A percentile compares a stretch with the other conserved stretches of the same genome.
phyloP scores from a whole-genome alignment of 2,888 invertebrate genomes.

The Campaea margaritaria region DNA sequence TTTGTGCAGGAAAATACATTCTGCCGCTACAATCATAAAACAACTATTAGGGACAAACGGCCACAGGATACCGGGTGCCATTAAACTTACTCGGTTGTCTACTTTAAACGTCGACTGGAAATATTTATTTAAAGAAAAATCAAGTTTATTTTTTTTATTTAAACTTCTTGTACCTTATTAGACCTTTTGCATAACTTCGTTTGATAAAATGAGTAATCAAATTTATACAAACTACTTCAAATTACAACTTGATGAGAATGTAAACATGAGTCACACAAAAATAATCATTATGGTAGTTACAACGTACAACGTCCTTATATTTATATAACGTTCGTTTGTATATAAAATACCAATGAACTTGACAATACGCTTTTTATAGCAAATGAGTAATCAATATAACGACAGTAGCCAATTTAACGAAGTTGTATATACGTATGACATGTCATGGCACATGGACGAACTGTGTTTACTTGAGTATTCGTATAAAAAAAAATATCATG shows the following conservation, averaged over 20 bases:
- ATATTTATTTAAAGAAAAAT: slow-evolving; percentile 5
- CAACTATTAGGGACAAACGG: background rate
- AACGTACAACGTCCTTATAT: too few species aligned
- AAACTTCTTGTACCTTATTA: slow-evolving; percentile 7
- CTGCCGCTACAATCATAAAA: background rate
- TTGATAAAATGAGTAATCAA: slow-evolving; percentile 4
- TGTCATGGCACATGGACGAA: background rate
- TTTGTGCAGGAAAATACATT: background rate
- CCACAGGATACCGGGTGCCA: background rate
- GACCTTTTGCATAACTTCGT: slow-evolving; percentile 3
- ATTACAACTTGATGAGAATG: slow-evolving; percentile 1
- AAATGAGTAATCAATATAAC: background rate
- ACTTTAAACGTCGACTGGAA: slow-evolving; percentile 1
- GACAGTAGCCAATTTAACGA: background rate
- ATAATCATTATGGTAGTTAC: too few species aligned
- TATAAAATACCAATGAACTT: background rate
- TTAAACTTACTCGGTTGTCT: background rate
- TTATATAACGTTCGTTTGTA: background rate
- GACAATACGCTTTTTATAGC: background rate
- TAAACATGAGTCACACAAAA: background rate
- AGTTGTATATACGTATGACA: background rate
- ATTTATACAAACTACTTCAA: background rate
- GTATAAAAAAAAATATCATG: background rate
- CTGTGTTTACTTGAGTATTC: background rate
- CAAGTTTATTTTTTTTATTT: slow-evolving; percentile 9